These are phyloP conservation scores for Chelon labrosus DNA, from an alignment of 2,797 vertebrate species.

Conservation along the genomic window DNA sequence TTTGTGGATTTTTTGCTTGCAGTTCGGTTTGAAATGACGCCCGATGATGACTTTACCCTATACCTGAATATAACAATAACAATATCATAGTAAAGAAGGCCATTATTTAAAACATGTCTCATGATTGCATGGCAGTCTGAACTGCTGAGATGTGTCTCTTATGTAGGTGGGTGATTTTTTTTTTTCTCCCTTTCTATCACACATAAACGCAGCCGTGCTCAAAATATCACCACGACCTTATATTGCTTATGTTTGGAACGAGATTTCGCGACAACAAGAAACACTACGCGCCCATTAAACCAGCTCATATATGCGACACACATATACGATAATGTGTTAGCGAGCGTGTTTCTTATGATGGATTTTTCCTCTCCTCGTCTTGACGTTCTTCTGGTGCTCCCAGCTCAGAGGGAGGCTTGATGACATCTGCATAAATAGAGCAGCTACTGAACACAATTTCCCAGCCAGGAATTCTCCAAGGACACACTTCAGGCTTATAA, in stretches of 20 bases:
- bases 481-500: slow-evolving; percentile 47
- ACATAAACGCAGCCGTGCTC: background rate
- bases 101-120: background rate
- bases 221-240: slow-evolving; percentile 1
- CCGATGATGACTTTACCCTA: background rate
- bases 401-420: slow-evolving; percentile 49
- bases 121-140: background rate
- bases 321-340: background rate
- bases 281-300: background rate
- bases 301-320: background rate
- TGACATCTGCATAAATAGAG: slow-evolving; percentile 65
- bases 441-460: slow-evolving; percentile 43
- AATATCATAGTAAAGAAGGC: background rate
- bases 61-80: background rate
- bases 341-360: slow-evolving; percentile 15
- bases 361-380: slow-evolving; percentile 32
- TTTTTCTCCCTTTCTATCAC: background rate
- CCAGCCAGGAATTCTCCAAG: slow-evolving; percentile 44
- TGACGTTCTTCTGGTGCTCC: slow-evolving; percentile 46
- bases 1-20: background rate
- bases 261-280: background rate
- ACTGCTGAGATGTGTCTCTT: background rate
- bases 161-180: background rate
- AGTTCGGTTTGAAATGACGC: background rate
- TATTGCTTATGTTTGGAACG: background rate